Evolutionary conservation across 2,888 invertebrate genomes (phyloP), one percentile per base, ranked within the genome.

Genomic region (Diloba caeruleocephala): DNA sequence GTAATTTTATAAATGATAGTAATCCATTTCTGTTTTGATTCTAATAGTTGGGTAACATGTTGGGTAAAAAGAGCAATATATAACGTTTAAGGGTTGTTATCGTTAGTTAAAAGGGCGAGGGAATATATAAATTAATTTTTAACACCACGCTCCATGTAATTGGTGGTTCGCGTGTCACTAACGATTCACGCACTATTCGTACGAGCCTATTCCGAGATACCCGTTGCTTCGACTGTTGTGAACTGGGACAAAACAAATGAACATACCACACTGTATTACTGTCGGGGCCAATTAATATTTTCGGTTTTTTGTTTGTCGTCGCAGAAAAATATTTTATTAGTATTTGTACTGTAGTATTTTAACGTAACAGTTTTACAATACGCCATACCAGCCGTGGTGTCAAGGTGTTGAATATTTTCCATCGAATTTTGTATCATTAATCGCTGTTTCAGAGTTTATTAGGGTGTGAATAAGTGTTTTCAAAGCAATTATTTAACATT

Each of bases 41-140:
- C 57, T 55, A 65, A 70, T 69, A 67, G 67, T 76, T 66, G 37
- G 55, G 51, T 50, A 53, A 49, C 42, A 48, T 48, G 42, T 52
- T 33, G 33, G 34, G 36, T 43, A 58, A 63, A 74, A 64, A 62
- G 17, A 36, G 58, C 68, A 59, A 73, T 70, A 62, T 67, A 74
- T 71, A 75, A 64, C 56, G 57, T 48, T 61, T 56, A 32, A 39
- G 52, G 49, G 51, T 21, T 51, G 46, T 50, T 51, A 63, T 58
- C 61, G 59, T 60, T 66, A 69, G 67, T 62, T 73, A 72, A 78
- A 77, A 78, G 70, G 64, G 74, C 68, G 71, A 69, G 74, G 74
- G 69, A 68, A 67, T 76, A 66, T 75, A 74, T 73, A 79, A 84
- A 88, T 89, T 85, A 89, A 87, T 88, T 89, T 89, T 90, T 87